Evolutionary conservation across 2,113 vertebrate species (phyloP).

Genomic region (Nerophis lumbriciformis): DNA sequence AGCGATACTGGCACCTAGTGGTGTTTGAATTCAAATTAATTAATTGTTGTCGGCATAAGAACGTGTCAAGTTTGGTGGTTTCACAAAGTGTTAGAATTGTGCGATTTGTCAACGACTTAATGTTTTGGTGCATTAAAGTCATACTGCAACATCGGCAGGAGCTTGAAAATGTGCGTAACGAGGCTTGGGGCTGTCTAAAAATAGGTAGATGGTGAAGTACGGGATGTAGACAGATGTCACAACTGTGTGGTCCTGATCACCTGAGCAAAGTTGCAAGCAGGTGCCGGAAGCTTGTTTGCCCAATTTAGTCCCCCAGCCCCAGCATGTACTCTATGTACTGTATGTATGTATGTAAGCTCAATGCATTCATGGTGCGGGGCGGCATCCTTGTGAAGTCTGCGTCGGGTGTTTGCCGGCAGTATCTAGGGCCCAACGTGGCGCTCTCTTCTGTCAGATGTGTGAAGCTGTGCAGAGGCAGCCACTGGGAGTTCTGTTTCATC

Average conservation of each 20-base stretch:
- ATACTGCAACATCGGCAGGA: too few relatives aligned
- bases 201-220: neutral
- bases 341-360: conserved; percentile 52
- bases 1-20: too few relatives aligned
- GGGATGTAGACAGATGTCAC: conserved; percentile 24
- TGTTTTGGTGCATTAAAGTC: too few relatives aligned
- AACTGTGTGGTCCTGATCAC: conserved; percentile 17
- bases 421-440: conserved; percentile 63
- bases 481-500: conserved; percentile 73
- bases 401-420: conserved; percentile 53
- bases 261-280: conserved; percentile 16
- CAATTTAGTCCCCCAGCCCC: conserved; percentile 25
- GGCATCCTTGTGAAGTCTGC: conserved; percentile 38
- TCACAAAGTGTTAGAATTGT: too few relatives aligned
- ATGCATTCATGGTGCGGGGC: conserved; percentile 32
- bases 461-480: conserved; percentile 65
- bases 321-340: neutral
- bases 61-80: too few relatives aligned
- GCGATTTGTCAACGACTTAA: too few relatives aligned
- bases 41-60: too few relatives aligned
- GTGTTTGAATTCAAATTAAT: too few relatives aligned
- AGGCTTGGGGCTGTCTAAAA: neutral
- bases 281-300: conserved; percentile 32
- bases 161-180: too few relatives aligned
- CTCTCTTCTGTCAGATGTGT: conserved; percentile 64